Evolutionary conservation across 2,113 vertebrate genomes (phyloP).

Genomic region (Leptobrachium ailaonicum): DNA sequence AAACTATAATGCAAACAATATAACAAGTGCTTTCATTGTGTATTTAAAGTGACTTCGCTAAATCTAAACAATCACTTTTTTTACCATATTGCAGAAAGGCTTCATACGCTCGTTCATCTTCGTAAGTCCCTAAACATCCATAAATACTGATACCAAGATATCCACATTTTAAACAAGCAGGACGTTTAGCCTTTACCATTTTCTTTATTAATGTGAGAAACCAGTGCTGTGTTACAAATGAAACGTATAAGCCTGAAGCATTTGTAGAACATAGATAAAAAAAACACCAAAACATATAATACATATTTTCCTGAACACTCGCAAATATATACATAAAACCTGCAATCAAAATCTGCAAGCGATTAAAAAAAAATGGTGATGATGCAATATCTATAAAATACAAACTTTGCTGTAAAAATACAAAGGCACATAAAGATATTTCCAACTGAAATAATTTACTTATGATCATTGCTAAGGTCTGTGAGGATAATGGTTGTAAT

Average conservation of each 20-base stretch:
- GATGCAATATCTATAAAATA: conserved; percentile 67
- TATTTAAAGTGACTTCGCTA: conserved; percentile 52
- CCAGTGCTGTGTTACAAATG: conserved; percentile 62
- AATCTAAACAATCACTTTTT: conserved; percentile 60
- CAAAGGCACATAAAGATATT: conserved; percentile 73
- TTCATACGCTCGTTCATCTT: conserved; percentile 6
- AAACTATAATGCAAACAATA: conserved; percentile 13
- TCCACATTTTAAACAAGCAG: conserved; percentile 61
- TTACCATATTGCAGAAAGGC: conserved; percentile 72
- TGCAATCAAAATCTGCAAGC: conserved; percentile 62
- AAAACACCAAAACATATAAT: conserved; percentile 53
- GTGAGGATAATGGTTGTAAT: conserved; percentile 21
- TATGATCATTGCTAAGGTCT: conserved; percentile 63
- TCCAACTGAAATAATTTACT: conserved; percentile 76
- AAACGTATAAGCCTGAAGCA: conserved; percentile 59
- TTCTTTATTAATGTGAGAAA: conserved; percentile 59
- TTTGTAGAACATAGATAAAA: conserved; percentile 58
- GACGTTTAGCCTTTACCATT: conserved; percentile 57
- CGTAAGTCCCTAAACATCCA: conserved; percentile 21
- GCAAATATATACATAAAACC: conserved; percentile 63
- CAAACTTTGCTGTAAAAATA: conserved; percentile 68
- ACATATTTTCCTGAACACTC: conserved; percentile 59
- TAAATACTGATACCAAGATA: conserved; percentile 61
- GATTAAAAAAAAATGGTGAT: conserved; percentile 54
- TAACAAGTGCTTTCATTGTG: conserved; percentile 31